phyloP scores from a whole-genome alignment of 1,140 invertebrate species.

The Alviniconcha marisindica region DNA sequence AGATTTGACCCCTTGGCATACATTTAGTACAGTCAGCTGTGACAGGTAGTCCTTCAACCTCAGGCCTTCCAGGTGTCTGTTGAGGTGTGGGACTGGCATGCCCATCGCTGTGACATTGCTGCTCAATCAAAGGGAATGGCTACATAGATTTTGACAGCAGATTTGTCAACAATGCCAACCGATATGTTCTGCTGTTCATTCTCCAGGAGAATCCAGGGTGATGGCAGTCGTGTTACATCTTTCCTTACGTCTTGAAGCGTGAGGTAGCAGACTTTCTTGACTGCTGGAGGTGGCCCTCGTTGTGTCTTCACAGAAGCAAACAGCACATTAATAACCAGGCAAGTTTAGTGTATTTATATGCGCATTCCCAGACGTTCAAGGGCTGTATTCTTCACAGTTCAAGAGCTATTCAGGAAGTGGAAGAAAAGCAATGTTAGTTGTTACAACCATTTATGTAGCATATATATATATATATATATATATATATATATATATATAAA shows the following conservation, averaged over 20 bases:
- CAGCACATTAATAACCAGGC: no score
- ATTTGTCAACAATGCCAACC: background rate
- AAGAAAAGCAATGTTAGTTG: no score
- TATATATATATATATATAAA: background rate
- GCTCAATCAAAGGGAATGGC: background rate
- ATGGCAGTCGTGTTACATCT: background rate
- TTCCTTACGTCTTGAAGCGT: background rate
- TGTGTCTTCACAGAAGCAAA: no score
- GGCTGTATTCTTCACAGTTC: background rate
- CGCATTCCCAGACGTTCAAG: no score
- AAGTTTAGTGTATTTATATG: no score
- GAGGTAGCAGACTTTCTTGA: background rate
- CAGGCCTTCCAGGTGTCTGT: background rate
- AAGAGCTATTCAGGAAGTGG: background rate
- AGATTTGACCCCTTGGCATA: background rate
- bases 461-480: background rate
- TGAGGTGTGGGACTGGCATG: background rate
- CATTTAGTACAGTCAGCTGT: background rate
- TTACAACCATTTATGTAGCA: no score
- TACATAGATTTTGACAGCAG: background rate
- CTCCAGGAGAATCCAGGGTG: background rate
- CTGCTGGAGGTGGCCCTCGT: background rate
- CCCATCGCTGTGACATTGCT: background rate
- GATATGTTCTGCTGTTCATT: background rate
- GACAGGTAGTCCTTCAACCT: background rate